Conservation (phyloP, 2,797 vertebrate genomes). For the Pantherophis vulpinus region DNA sequence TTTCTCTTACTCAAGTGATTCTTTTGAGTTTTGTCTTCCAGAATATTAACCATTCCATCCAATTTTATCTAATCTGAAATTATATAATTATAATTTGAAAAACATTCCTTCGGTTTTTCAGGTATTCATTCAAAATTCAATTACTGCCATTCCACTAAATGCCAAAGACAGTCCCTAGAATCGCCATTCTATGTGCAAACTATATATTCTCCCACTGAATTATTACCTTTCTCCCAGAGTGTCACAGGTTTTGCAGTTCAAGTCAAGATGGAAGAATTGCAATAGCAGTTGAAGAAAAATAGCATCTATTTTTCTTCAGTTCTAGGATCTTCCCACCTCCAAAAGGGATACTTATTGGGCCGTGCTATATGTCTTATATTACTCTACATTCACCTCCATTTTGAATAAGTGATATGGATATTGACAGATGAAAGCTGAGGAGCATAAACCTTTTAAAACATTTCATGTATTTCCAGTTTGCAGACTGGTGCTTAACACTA, state of each 20-base stretch:
- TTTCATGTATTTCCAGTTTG: not conserved
- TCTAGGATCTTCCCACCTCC: not conserved
- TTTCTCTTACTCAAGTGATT: not conserved
- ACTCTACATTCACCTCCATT: not conserved
- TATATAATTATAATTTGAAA: not conserved
- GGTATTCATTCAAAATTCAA: not conserved
- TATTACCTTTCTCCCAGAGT: not conserved
- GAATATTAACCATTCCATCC: not conserved
- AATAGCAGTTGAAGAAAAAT: not conserved
- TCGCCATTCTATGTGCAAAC: not conserved
- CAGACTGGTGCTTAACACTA: not conserved
- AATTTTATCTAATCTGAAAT: not conserved
- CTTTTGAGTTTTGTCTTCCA: not conserved
- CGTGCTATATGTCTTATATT: not conserved
- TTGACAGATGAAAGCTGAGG: not conserved
- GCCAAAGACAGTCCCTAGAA: not conserved
- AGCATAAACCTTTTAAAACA: not conserved
- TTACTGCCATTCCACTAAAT: too few relatives aligned
- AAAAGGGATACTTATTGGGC: not conserved
- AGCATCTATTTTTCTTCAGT: not conserved
- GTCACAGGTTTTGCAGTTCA: not conserved
- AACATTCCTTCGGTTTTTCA: not conserved
- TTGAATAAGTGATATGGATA: not conserved
- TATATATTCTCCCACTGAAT: not conserved
- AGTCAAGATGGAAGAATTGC: not conserved